These are phyloP conservation scores for Bambusicola thoracicus DNA, from an alignment of 2,113 vertebrate genomes.

Conservation along the genomic window DNA sequence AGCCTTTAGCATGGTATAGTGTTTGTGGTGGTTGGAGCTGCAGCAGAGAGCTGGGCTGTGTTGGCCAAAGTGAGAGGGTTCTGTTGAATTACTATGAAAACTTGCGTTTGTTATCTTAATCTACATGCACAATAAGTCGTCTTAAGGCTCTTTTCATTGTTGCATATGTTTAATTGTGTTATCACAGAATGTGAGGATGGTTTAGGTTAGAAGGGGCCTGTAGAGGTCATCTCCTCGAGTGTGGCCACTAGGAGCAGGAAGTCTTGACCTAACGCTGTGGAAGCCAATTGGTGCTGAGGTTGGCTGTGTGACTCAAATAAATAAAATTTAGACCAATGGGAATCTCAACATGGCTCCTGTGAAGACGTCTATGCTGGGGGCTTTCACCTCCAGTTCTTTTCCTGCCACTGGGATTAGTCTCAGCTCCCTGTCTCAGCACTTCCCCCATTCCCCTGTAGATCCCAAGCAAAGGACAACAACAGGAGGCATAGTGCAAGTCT, in stretches of 20 bases:
- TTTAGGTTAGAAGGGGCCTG: not conserved
- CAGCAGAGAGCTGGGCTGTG: not conserved
- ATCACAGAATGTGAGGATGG: not conserved
- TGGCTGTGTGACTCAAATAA: not conserved
- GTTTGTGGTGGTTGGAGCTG: not conserved
- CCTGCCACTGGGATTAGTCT: not conserved
- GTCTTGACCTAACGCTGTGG: not conserved
- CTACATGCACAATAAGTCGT: not conserved
- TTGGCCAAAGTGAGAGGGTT: not conserved
- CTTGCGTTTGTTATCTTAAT: not conserved
- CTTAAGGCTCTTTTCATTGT: not conserved
- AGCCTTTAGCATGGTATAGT: not conserved
- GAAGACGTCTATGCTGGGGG: not conserved
- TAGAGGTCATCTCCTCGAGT: not conserved
- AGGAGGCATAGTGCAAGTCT: not conserved
- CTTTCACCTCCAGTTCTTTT: no score
- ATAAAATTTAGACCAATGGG: not conserved
- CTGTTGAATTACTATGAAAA: not conserved
- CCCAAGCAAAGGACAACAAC: no score
- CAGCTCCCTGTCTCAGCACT: not conserved
- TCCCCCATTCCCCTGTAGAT: not conserved
- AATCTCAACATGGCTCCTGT: not conserved
- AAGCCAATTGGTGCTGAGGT: not conserved
- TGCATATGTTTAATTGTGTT: not conserved
- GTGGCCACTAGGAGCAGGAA: not conserved